Evolutionary conservation across 2,113 vertebrate species (phyloP).

Genomic region (Hoplias malabaricus): DNA sequence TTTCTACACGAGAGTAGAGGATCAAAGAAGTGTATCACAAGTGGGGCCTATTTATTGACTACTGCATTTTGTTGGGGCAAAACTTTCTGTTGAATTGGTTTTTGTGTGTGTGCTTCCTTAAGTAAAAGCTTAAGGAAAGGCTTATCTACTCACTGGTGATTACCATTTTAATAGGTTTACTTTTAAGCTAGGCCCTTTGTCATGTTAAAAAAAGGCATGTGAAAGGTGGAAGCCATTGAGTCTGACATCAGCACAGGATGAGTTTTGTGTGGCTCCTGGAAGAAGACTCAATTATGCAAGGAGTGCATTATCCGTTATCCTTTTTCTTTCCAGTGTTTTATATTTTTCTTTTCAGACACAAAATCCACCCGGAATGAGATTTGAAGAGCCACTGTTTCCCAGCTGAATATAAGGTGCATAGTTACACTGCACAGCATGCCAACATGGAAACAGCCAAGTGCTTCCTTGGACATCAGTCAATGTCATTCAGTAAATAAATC

Average conservation of each 20-base stretch:
- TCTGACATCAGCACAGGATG: constrained; percentile 13
- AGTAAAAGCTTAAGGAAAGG: constrained; percentile 37
- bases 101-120: constrained; percentile 31
- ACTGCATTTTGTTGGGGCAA: neutral
- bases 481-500: constrained; percentile 48
- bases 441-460: constrained; percentile 18
- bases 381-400: constrained; percentile 59
- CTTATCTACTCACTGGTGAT: constrained; percentile 48
- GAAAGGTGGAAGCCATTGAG: constrained; percentile 32
- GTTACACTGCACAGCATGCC: neutral
- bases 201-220: constrained; percentile 11
- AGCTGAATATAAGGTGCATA: neutral
- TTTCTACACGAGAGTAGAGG: neutral
- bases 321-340: neutral
- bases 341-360: neutral
- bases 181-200: constrained; percentile 46
- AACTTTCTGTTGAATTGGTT: constrained; percentile 10
- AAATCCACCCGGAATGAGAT: neutral
- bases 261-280: constrained; percentile 11
- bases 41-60: constrained; percentile 14
- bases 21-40: neutral
- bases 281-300: constrained; percentile 16
- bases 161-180: constrained; percentile 56
- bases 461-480: constrained; percentile 40
- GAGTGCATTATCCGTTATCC: neutral